Evolutionary conservation across 2,113 vertebrate genomes (phyloP), one percentile per base, ranked within the genome.

Genomic region (Garra rufa): DNA sequence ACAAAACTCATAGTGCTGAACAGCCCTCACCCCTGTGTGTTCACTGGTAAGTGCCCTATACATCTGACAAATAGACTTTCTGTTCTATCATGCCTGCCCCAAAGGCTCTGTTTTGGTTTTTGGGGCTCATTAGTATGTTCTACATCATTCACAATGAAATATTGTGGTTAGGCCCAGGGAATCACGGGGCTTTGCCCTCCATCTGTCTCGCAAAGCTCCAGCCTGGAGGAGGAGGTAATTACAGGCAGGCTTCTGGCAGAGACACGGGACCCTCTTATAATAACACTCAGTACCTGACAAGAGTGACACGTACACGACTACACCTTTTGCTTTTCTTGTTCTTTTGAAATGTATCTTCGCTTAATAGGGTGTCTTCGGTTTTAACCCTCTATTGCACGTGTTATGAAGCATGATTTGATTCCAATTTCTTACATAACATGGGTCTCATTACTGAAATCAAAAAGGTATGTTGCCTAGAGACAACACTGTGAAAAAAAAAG

Each of bases 11-110:
- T 99, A 61, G 96, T 98, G 88, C 92, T 99, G 21, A 99, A 98
- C 92, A 98, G 97, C 88, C 98, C 98, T 78, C 98, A 99, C 90
- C 98, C 98, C 21, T 97, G 95, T 63, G 97, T 98, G 84, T 96
- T 97, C 83, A 94, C 94, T 91, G 96, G 96, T 97, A 89, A 94
- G 96, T 90, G 86, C 90, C 87, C 26, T 21, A 21, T n/a, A 28
- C 34, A 28, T 28, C 24, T 21, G 79, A 57, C 83, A 41, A 67
- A 21, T 30, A 52, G 59, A 28, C 44, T 19, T 38, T 28, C 6
- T 61, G 69, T 38, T n/a, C 21, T 50, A 28, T 5, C 10, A 28
- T 50, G 41, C 9, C 59, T 63, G 65, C 70, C 55, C 55, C 80
- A 84, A 71, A 50, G 83, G 24, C 38, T 85, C 83, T 81, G 88